These are phyloP conservation scores for Ahaetulla prasina DNA, from an alignment of 2,113 vertebrate species.

Conservation along the genomic window DNA sequence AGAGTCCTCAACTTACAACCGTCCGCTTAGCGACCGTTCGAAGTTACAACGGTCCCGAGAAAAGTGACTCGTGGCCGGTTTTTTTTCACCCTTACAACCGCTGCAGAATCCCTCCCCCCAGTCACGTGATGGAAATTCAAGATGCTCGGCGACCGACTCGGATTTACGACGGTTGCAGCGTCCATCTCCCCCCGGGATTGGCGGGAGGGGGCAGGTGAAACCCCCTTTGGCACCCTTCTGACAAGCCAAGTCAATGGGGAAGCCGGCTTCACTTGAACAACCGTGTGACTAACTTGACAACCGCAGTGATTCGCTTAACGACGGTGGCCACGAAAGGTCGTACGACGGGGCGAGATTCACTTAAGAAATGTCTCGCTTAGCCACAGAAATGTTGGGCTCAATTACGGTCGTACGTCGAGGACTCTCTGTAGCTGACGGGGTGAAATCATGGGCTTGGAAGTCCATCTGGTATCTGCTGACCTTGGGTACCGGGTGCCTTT, in stretches of 20 bases:
- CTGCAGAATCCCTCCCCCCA: not conserved
- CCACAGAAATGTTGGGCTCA: not conserved
- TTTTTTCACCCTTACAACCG: not conserved
- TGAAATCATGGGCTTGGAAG: not conserved
- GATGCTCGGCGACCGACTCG: not conserved
- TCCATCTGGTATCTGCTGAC: not conserved
- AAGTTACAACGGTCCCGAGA: not conserved
- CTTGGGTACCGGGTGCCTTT: not conserved
- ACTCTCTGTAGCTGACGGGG: not conserved
- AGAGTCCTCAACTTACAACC: not conserved
- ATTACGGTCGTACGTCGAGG: not conserved
- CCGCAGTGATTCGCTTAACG: accelerated
- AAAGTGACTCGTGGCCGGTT: not conserved
- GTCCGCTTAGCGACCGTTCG: not conserved
- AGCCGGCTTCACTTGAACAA: not conserved
- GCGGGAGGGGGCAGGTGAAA: too few species aligned
- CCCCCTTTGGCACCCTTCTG: not conserved
- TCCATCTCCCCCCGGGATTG: not conserved
- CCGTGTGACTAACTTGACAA: not conserved
- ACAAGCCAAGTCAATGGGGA: not conserved
- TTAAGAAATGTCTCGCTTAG: not conserved
- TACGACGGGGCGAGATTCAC: not conserved
- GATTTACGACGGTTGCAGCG: not conserved
- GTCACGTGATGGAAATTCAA: not conserved
- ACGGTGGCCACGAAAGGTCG: not conserved